phyloP scores from a whole-genome alignment of 2,797 vertebrate genomes.

The Passerculus sandwichensis region DNA sequence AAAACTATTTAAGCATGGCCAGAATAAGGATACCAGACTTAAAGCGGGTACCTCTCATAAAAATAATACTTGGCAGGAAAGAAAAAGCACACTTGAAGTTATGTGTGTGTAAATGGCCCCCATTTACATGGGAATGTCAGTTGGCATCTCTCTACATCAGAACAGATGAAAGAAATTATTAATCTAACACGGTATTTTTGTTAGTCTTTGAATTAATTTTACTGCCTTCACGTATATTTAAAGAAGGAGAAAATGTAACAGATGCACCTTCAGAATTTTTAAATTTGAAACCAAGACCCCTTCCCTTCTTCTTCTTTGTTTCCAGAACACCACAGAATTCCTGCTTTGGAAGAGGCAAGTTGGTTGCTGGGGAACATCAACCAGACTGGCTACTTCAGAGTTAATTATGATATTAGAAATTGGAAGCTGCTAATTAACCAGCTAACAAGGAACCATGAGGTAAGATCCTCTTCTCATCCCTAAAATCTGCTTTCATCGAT shows the following conservation, averaged over 20 bases:
- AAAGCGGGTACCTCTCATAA: not conserved
- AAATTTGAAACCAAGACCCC: not conserved
- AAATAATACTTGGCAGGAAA: not conserved
- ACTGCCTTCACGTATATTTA: not conserved
- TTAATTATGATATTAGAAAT: slow-evolving; percentile 97
- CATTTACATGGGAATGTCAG: not conserved
- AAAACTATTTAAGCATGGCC: not conserved
- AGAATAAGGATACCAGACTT: not conserved
- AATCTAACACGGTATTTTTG: not conserved
- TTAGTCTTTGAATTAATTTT: not conserved
- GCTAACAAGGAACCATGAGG: slow-evolving; percentile 88
- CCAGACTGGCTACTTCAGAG: slow-evolving; percentile 96
- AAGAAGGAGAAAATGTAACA: not conserved
- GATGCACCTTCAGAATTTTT: not conserved
- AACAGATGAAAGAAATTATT: not conserved
- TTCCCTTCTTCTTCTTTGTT: slow-evolving; percentile 42
- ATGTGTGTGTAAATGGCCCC: not conserved
- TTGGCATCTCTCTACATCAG: not conserved
- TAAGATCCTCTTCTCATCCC: slow-evolving; percentile 69
- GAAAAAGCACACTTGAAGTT: not conserved
- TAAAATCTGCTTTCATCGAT: slow-evolving; percentile 27
- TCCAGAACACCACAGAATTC: slow-evolving; percentile 88
- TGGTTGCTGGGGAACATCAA: slow-evolving; percentile 98
- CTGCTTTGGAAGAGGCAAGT: slow-evolving; percentile 81
- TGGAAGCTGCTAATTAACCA: slow-evolving; percentile 95